Base-by-base conservation (phyloP, 2,113 vertebrate genomes). In the Suncus etruscus region DNA sequence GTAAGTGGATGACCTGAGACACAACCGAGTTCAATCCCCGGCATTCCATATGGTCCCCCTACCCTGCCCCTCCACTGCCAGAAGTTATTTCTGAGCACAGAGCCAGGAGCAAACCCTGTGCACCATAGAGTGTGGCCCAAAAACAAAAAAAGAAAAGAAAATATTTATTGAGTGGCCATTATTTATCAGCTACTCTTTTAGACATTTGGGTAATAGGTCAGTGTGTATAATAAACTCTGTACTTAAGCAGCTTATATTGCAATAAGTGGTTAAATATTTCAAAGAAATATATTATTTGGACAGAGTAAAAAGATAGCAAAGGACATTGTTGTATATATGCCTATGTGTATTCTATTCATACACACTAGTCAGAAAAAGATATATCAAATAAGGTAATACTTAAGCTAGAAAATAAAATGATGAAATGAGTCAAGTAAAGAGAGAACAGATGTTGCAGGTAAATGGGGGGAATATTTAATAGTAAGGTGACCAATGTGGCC, bases 111-210 rank as follows among this genome's bases (percentile, higher is more conserved):
- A 39, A 39, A 3, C 5, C 39, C 39, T 39, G 3, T 3, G 5
- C 39, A 39, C 39, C 5, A 5, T 5, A 3, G 39, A 39, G 39
- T 39, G 39, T 39, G 39, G 39, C 39, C 39, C 39, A 39, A 39
- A 39, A 39, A 39, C 39, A 39, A 39, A 39, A 39, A 39, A 39
- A 39, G 3, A 39, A 39, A 39, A 39, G 3, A 39, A 39, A 87
- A 75, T 80, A 68, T 29, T 73, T 68, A 90, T 66, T 86, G 24
- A 87, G n/a, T 87, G 25, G 32, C 58, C 51, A 74, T 66, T 90
- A 68, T 69, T 12, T 83, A 39, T 39, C 16, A 69, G 6, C 27
- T 75, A 75, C 65, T 91, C 31, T 78, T 89, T 48, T 58, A 90
- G 47, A n/a, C 32, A 61, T n/a, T 54, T 54, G 51, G 51, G 51